Conservation (phyloP, 2,797 vertebrate genomes). For the Rhabdophis nuchalis region DNA sequence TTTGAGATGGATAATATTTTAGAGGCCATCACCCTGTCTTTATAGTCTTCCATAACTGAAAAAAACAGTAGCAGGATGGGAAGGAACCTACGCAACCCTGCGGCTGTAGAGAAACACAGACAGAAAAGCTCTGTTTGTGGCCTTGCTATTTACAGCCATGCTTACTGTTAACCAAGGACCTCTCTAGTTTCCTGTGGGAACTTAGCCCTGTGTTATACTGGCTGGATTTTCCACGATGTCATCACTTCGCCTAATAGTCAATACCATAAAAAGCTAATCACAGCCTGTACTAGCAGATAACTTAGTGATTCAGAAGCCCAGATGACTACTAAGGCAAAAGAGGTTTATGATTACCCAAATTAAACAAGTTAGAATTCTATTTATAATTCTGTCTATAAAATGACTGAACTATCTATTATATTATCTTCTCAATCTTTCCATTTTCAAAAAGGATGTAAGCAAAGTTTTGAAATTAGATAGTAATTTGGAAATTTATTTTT, state of each 20-base stretch:
- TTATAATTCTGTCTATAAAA: background rate
- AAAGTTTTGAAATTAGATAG: background rate
- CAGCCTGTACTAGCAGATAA: background rate
- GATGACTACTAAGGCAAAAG: background rate
- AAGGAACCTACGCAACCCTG: background rate
- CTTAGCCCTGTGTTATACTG: background rate
- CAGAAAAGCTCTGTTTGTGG: background rate
- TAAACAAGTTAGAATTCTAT: background rate
- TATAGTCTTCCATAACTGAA: background rate
- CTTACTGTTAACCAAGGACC: background rate
- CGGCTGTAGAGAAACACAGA: background rate
- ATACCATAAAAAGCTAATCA: background rate
- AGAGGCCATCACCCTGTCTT: background rate
- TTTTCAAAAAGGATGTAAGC: background rate
- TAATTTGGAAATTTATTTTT: background rate
- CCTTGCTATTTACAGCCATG: background rate
- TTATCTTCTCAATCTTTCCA: background rate
- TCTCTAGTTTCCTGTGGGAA: conserved; percentile 22
- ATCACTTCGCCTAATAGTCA: background rate
- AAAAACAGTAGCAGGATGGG: background rate
- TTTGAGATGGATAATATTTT: background rate
- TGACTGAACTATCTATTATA: background rate
- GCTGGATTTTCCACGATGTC: background rate
- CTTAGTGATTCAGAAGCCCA: background rate
- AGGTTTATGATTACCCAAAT: conserved; percentile 11